Evolutionary conservation across 2,888 invertebrate genomes (phyloP).

Genomic region (Pristionchus maxplancki): DNA sequence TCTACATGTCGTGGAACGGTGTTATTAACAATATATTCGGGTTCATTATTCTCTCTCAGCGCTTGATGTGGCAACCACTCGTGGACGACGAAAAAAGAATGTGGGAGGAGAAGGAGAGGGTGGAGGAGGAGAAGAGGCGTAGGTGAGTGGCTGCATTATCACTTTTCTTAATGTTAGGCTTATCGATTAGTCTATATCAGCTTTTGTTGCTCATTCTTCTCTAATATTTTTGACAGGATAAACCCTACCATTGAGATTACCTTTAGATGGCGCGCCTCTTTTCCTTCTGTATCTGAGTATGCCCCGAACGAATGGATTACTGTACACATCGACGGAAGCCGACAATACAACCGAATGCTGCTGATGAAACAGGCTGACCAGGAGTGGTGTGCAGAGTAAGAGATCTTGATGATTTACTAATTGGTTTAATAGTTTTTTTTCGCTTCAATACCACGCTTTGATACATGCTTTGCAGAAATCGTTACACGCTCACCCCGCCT

Average conservation of each 20-base stretch:
- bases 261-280: conserved; percentile 32
- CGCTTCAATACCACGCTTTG: no score
- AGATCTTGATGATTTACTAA: neutral
- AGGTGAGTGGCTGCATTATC: neutral
- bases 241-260: neutral
- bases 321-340: neutral
- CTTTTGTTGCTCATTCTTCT: no score
- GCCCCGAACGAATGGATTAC: neutral
- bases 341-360: conserved; percentile 1
- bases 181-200: no score
- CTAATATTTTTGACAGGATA: no score
- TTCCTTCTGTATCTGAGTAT: neutral
- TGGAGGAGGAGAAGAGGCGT: neutral
- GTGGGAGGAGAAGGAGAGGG: neutral
- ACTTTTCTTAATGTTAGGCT: no score
- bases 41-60: neutral
- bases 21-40: no score
- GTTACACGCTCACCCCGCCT: conserved; percentile 25
- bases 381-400: conserved; percentile 22
- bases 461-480: conserved; percentile 40
- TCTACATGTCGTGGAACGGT: no score
- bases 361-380: neutral
- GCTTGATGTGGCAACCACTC: conserved; percentile 44
- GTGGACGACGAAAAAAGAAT: neutral
- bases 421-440: no score